Base-by-base conservation (phyloP, 2,113 vertebrate genomes). In the Tragulus kanchil region DNA sequence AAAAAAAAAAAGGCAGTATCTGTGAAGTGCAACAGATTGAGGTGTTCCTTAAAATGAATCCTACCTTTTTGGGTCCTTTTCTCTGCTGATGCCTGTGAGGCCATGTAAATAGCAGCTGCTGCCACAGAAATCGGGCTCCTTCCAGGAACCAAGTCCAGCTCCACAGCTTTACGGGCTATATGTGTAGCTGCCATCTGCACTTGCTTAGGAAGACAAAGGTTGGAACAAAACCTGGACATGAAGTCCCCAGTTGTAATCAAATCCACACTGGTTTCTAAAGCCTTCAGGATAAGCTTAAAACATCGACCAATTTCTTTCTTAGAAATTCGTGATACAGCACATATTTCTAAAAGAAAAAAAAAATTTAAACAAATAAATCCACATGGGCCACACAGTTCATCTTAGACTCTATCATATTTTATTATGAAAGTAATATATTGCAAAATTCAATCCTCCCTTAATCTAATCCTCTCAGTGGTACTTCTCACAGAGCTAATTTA, bases 221-320 rank as follows among this genome's bases (percentile, higher is more conserved):
- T 99, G 94, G 99, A 99, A 97, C 99, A 99, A 99, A 99, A 99
- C 64, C 99, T 99, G 83, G 99, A 99, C 99, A 99, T 99, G 98
- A 99, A 99, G 98, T 99, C 99, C 83, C 99, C 99, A 0, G 99
- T 99, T 96, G 99, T 99, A 97, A 99, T 99, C 97, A 99, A 99
- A 98, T 99, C 99, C 97, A 99, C 99, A 26, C 99, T 99, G 62
- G 99, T 99, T 99, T 99, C 99, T 71, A 99, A 98, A 23, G 99
- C 99, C 98, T 99, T 99, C 98, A 99, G 98, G 98, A 99, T 99
- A 54, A 99, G 99, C 93, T 99, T 99, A 97, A 99, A 99, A 97
- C 99, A 99, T n/a, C 99, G 98, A 12, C 99, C 99, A 59, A 99
- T 99, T 99, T 99, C 99, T 96, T 99, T 99, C 98, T 99, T 99